These are phyloP conservation scores for Dendrocopos noguchii DNA, from an alignment of 2,113 vertebrate species.

Conservation along the genomic window DNA sequence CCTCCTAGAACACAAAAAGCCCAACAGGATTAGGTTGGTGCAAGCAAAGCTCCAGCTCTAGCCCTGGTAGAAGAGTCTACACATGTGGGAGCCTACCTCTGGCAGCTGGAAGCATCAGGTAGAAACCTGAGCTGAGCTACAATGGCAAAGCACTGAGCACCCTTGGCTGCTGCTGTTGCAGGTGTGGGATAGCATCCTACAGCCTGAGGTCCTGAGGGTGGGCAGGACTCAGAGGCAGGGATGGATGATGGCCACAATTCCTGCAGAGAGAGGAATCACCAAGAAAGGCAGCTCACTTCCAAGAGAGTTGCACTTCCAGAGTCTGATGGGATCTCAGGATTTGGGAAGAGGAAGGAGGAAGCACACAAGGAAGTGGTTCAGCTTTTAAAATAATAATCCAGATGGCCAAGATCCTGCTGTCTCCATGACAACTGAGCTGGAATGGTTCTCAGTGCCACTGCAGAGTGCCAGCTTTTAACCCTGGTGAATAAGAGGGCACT, in stretches of 20 bases:
- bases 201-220: background rate
- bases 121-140: background rate
- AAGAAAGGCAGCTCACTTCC: background rate
- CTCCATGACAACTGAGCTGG: slow-evolving; percentile 52
- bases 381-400: slow-evolving; percentile 29
- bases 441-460: background rate
- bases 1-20: background rate
- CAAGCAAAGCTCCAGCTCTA: background rate
- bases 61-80: background rate
- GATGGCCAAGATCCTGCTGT: background rate
- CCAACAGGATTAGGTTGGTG: background rate
- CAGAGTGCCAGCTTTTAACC: slow-evolving; percentile 20
- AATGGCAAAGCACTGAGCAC: background rate
- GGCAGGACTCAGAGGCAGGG: background rate
- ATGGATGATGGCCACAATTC: no score
- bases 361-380: background rate
- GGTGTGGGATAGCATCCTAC: rapidly evolving
- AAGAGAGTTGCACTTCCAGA: background rate
- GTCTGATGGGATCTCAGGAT: background rate
- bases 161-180: background rate
- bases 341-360: background rate
- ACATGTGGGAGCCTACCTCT: background rate
- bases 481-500: background rate
- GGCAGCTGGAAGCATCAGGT: background rate
- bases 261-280: background rate